These are phyloP conservation scores for Ovibos moschatus DNA, from an alignment of 2,113 vertebrate genomes.

Conservation along the genomic window DNA sequence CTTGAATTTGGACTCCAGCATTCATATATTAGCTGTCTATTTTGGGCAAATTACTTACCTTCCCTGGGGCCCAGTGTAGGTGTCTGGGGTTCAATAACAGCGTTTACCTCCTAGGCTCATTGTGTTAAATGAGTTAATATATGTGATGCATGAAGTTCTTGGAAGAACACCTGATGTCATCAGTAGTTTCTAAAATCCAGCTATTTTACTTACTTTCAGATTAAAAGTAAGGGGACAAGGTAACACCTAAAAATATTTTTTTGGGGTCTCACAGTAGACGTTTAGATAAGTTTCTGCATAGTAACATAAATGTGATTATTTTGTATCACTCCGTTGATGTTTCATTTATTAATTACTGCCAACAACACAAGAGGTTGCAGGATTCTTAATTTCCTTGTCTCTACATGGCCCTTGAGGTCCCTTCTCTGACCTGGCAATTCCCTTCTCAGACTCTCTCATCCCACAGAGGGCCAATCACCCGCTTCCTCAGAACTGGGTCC, in stretches of 20 bases:
- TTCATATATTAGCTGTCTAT: not conserved
- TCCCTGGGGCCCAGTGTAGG: not conserved
- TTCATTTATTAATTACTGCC: conserved; percentile 2
- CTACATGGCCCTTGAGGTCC: not conserved
- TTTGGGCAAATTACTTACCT: not conserved
- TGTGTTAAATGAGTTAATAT: not conserved
- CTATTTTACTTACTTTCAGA: not conserved
- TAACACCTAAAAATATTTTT: not conserved
- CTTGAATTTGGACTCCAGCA: not conserved
- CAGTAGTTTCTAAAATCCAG: not conserved
- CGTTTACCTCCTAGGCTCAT: not conserved
- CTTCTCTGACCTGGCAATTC: rapidly evolving
- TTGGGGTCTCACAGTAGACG: not conserved
- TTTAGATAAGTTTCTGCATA: not conserved
- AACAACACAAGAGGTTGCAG: not conserved
- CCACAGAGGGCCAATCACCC: not conserved
- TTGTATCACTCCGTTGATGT: conserved; percentile 17
- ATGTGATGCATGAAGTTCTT: not conserved
- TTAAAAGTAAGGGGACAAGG: not conserved
- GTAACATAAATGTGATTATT: conserved; percentile 14
- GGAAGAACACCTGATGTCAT: not conserved
- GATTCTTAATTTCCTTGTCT: not conserved
- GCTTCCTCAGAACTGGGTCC: not conserved
- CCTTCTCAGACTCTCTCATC: not conserved
- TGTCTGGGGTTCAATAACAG: too few species aligned